phyloP scores from a whole-genome alignment of 1,140 invertebrate genomes.

The Drosophila ironensis region DNA sequence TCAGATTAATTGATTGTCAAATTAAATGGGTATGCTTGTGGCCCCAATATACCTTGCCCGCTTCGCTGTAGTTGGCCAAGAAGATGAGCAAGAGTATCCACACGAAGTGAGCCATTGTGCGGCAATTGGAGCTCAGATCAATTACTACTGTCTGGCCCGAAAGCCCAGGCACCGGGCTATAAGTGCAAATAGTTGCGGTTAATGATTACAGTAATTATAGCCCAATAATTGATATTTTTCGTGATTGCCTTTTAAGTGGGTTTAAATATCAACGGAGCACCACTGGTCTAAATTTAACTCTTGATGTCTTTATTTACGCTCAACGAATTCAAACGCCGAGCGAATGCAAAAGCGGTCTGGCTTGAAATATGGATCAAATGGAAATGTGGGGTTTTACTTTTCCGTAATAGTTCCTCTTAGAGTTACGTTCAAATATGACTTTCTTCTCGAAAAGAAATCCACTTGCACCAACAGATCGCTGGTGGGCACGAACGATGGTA shows the following conservation, averaged over 20 bases:
- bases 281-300: background rate
- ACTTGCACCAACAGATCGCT: conserved; percentile 20
- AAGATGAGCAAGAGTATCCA: conserved; percentile 14
- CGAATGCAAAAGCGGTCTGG: background rate
- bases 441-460: conserved; percentile 10
- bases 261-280: background rate
- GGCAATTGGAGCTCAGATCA: background rate
- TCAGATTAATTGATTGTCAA: background rate
- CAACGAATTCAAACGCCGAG: background rate
- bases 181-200: conserved; percentile 1
- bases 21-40: background rate
- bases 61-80: background rate
- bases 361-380: background rate
- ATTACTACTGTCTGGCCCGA: conserved; percentile 10
- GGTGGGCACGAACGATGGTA: conserved; percentile 37
- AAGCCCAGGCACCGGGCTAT: background rate
- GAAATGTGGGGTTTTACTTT: conserved; percentile 2
- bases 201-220: conserved; percentile 15
- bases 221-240: conserved; percentile 20
- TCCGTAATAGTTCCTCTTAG: conserved; percentile 7
- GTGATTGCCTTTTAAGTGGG: conserved; percentile 41
- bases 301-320: conserved; percentile 16
- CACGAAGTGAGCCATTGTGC: conserved; percentile 13
- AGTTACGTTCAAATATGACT: conserved; percentile 36
- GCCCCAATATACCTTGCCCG: conserved; percentile 12